phyloP scores from a whole-genome alignment of 2,797 vertebrate genomes.

The Crocidura indochinensis region DNA sequence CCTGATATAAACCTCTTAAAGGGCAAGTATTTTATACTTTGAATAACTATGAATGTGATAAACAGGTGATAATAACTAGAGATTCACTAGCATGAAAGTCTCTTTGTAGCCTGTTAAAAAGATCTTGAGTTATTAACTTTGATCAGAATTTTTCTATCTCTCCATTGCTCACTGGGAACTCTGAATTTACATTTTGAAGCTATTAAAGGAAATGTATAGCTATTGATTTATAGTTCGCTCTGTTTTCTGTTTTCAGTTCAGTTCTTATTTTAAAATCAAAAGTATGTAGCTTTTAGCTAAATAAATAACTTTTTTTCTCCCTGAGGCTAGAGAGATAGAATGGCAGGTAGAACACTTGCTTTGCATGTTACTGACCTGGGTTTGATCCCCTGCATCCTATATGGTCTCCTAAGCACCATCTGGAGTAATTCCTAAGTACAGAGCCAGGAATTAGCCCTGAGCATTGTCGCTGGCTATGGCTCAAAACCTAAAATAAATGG shows the following conservation, averaged over 20 bases:
- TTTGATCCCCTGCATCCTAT: too few relatives aligned
- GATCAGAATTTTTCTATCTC: neutral
- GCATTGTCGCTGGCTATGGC: too few relatives aligned
- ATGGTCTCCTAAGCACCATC: too few relatives aligned
- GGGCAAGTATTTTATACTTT: neutral
- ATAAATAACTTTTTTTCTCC: neutral
- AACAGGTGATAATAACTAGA: neutral
- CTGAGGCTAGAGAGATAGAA: too few relatives aligned
- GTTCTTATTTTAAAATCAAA: constrained; percentile 39
- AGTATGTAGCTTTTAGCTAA: neutral
- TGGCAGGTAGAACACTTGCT: too few relatives aligned
- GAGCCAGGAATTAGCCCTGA: too few relatives aligned
- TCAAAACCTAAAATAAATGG: too few relatives aligned
- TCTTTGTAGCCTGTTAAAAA: neutral
- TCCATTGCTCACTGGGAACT: neutral
- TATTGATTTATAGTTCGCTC: constrained; percentile 24
- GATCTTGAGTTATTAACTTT: neutral
- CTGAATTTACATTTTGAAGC: neutral
- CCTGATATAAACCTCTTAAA: neutral
- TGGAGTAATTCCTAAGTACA: too few relatives aligned
- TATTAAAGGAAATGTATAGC: neutral
- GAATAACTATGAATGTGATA: neutral
- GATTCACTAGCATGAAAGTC: neutral
- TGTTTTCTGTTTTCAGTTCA: constrained; percentile 2
- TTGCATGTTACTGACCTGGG: too few relatives aligned